phyloP scores from a whole-genome alignment of 2,797 vertebrate species.

The Sebastes oblongus region DNA sequence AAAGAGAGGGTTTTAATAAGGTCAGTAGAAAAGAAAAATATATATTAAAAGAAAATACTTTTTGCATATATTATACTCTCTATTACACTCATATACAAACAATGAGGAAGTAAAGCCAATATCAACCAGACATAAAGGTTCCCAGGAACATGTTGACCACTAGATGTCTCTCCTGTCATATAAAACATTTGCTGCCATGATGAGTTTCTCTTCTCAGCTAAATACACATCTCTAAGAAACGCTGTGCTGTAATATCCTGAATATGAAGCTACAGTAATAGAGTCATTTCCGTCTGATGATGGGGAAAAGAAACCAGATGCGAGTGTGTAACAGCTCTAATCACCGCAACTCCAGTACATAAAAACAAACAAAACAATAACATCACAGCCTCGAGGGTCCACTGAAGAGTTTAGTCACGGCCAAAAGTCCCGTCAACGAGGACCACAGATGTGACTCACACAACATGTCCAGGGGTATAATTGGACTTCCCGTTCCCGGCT shows the following conservation, averaged over 20 bases:
- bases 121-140: rapidly evolving
- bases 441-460: slow-evolving; percentile 62
- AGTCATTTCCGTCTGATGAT: neutral
- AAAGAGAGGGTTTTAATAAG: neutral
- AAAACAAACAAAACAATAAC: slow-evolving; percentile 33
- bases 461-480: slow-evolving; percentile 42
- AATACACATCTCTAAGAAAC: neutral
- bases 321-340: neutral
- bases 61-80: neutral
- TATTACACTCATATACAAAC: too few species aligned
- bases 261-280: neutral
- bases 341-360: slow-evolving; percentile 10
- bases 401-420: slow-evolving; percentile 54
- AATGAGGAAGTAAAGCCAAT: neutral
- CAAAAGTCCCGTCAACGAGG: slow-evolving; percentile 12
- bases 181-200: neutral
- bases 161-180: slow-evolving; percentile 57
- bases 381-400: slow-evolving; percentile 9
- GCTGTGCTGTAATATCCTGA: neutral
- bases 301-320: slow-evolving; percentile 10
- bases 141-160: slow-evolving; percentile 26
- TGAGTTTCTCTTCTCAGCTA: neutral
- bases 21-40: neutral
- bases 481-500: slow-evolving; percentile 38
- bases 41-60: neutral